A percentile compares a stretch with the other conserved stretches of the same genome.
These are phyloP conservation scores for Megalurothrips usitatus DNA, from an alignment of 2,888 invertebrate species.

Conservation along the genomic window DNA sequence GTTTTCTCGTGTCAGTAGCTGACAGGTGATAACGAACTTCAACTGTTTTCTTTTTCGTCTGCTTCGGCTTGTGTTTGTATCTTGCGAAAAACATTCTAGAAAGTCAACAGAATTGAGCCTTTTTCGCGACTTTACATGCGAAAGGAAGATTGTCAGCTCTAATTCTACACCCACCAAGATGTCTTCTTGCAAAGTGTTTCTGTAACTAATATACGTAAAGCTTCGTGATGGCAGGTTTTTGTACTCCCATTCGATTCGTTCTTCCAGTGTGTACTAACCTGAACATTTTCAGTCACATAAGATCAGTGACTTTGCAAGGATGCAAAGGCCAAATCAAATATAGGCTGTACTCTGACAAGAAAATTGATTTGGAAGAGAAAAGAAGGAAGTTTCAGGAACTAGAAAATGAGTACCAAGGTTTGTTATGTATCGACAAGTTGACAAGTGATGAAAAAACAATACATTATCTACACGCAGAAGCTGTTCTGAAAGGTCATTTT, in stretches of 20 bases:
- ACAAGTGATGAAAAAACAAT: slow-evolving; percentile 38
- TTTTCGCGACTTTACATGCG: not conserved
- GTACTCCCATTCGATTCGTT: not conserved
- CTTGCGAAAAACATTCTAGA: not conserved
- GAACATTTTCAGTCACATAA: not conserved
- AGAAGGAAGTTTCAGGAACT: slow-evolving; percentile 38
- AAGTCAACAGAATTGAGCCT: not conserved
- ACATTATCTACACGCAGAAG: slow-evolving; percentile 39
- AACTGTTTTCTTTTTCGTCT: not conserved
- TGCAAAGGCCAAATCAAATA: not conserved
- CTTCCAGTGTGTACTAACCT: not conserved
- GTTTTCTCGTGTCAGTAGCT: not conserved
- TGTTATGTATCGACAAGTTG: slow-evolving; percentile 35
- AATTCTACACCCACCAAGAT: not conserved
- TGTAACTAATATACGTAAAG: not conserved
- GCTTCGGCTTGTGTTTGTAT: not conserved
- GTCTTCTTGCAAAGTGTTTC: not conserved
- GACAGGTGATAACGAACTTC: not conserved
- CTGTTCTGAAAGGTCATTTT: slow-evolving; percentile 41
- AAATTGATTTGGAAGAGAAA: slow-evolving; percentile 27
- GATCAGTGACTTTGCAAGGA: not conserved
- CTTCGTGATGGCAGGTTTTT: not conserved
- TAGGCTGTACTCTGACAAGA: not conserved
- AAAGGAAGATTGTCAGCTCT: not conserved
- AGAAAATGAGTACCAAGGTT: slow-evolving; percentile 36